Conservation (phyloP, 2,797 vertebrate species). For the Sebastolobus alascanus region DNA sequence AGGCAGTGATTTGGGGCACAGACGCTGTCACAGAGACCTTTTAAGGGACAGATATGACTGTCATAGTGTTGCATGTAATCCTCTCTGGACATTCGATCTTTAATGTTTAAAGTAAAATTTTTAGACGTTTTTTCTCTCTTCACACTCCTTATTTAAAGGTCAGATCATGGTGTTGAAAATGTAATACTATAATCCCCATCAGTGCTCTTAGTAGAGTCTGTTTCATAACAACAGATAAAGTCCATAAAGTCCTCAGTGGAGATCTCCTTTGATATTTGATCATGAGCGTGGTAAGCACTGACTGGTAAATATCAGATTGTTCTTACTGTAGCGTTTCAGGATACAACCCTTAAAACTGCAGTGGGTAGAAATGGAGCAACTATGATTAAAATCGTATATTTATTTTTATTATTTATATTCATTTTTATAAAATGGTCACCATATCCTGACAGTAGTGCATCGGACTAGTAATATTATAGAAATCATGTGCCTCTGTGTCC, state of each 20-base stretch:
- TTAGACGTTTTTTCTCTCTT: neutral
- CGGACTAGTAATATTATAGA: no score
- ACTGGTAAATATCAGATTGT: neutral
- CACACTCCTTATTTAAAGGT: slow-evolving; percentile 11
- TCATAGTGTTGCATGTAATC: neutral
- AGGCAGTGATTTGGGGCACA: neutral
- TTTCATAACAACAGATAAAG: neutral
- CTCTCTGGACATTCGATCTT: neutral
- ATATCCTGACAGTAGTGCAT: no score
- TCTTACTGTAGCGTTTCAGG: neutral
- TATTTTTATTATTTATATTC: no score
- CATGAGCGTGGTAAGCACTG: neutral
- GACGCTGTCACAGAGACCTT: neutral
- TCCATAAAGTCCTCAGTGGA: neutral
- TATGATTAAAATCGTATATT: no score
- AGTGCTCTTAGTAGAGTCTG: neutral
- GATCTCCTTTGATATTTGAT: neutral
- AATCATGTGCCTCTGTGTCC: no score
- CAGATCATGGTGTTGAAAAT: slow-evolving; percentile 1
- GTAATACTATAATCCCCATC: neutral
- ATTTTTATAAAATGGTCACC: no score
- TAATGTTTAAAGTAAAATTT: neutral
- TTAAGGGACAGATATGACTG: neutral
- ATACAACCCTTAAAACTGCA: neutral
- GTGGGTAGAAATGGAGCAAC: no score